Conservation (phyloP, 1,140 invertebrate genomes). For the Tetranychus urticae region DNA sequence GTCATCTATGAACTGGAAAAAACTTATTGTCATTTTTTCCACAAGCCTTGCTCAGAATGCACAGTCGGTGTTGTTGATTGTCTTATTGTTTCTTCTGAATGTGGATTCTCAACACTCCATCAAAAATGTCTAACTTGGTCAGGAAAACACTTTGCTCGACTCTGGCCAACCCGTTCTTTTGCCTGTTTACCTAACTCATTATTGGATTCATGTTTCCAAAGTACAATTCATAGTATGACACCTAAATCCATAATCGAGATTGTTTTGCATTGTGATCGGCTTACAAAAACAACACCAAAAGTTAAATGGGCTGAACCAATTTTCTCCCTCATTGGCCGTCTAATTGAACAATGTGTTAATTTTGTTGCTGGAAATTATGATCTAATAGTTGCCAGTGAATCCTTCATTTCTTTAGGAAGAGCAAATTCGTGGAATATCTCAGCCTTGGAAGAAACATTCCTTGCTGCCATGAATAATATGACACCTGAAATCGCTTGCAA, state of each 20-base stretch:
- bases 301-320: constrained; percentile 45
- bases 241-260: constrained; percentile 36
- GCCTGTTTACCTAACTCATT: not conserved
- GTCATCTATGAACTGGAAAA: constrained; percentile 59
- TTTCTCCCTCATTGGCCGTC: constrained; percentile 34
- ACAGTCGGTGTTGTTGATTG: constrained; percentile 53
- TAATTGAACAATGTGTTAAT: constrained; percentile 36
- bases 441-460: constrained; percentile 35
- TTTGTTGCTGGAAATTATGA: constrained; percentile 39
- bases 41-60: constrained; percentile 54
- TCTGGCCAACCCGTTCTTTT: constrained; percentile 32
- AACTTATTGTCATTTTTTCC: constrained; percentile 73
- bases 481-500: constrained; percentile 43
- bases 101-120: constrained; percentile 62
- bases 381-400: constrained; percentile 32
- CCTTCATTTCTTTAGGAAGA: constrained; percentile 33
- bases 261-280: constrained; percentile 39
- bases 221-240: constrained; percentile 17
- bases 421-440: constrained; percentile 4
- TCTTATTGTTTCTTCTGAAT: constrained; percentile 48
- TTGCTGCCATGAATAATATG: constrained; percentile 33
- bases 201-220: not conserved
- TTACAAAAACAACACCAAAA: constrained; percentile 36
- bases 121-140: constrained; percentile 60
- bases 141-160: constrained; percentile 49